Conservation (phyloP, 2,797 vertebrate species). For the Monodelphis domestica region DNA sequence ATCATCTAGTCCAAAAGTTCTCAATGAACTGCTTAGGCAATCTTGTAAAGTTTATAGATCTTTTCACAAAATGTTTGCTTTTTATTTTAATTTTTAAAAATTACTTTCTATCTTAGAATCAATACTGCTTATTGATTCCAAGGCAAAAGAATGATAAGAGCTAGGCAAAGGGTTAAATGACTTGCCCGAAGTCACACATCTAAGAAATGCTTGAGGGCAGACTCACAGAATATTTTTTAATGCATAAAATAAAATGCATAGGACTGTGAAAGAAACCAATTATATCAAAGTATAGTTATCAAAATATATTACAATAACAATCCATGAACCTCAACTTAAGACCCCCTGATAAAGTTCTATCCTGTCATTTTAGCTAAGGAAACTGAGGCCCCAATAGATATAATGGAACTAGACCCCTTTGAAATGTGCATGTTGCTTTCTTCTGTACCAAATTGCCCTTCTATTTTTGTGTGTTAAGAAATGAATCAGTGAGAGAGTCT, state of each 20-base stretch:
- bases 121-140: too few species aligned
- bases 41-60: not conserved
- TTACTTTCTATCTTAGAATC: too few species aligned
- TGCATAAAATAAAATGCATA: not conserved
- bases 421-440: not conserved
- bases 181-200: too few species aligned
- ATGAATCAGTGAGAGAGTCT: not conserved
- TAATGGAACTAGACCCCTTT: not conserved
- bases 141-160: too few species aligned
- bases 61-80: too few species aligned
- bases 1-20: not conserved
- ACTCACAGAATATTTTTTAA: not conserved
- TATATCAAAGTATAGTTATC: not conserved
- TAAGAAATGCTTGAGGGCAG: too few species aligned
- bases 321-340: not conserved
- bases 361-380: not conserved
- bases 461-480: not conserved
- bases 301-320: not conserved
- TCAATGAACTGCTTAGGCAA: not conserved
- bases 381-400: not conserved
- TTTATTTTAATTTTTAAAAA: too few species aligned
- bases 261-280: not conserved
- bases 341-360: not conserved
- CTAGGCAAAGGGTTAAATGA: too few species aligned
- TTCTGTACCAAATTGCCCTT: not conserved